A percentile compares a stretch with the other conserved stretches of the same genome.
phyloP scores from a whole-genome alignment of 1,140 invertebrate species.

The Fopius arisanus region DNA sequence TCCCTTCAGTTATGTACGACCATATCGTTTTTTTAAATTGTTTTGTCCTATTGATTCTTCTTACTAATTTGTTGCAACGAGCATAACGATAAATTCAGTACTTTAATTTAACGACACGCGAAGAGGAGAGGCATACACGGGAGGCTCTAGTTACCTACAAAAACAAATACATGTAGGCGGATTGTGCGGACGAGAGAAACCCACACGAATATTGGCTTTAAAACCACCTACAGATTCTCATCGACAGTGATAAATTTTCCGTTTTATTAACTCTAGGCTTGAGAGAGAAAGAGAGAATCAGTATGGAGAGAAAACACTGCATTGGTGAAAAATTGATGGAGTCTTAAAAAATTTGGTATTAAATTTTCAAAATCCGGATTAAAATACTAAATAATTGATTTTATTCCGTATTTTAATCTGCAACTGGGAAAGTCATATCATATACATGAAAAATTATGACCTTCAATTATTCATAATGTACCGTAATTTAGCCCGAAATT shows the following conservation, averaged over 20 bases:
- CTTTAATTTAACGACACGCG: not conserved
- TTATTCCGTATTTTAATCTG: too few species aligned
- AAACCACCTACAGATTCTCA: slow-evolving; percentile 8
- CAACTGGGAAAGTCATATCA: too few species aligned
- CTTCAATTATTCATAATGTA: too few species aligned
- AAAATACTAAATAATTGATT: too few species aligned
- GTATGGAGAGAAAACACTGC: not conserved
- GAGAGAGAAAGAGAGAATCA: too few species aligned
- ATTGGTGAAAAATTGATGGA: not conserved
- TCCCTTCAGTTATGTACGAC: not conserved
- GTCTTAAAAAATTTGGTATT: too few species aligned
- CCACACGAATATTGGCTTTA: not conserved
- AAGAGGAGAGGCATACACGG: not conserved
- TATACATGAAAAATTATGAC: too few species aligned
- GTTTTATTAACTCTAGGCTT: not conserved
- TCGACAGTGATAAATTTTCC: not conserved
- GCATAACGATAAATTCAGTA: not conserved
- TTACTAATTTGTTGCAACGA: not conserved
- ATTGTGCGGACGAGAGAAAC: not conserved
- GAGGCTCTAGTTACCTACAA: not conserved
- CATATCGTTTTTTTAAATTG: not conserved
- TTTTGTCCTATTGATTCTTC: not conserved
- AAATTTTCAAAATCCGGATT: too few species aligned
- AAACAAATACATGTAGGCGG: not conserved
- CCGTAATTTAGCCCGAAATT: too few species aligned